Percentiles rank a stretch among this genome's conserved stretches.
These are phyloP conservation scores for Pomacea maculata DNA, from an alignment of 1,140 invertebrate genomes.

Conservation along the genomic window DNA sequence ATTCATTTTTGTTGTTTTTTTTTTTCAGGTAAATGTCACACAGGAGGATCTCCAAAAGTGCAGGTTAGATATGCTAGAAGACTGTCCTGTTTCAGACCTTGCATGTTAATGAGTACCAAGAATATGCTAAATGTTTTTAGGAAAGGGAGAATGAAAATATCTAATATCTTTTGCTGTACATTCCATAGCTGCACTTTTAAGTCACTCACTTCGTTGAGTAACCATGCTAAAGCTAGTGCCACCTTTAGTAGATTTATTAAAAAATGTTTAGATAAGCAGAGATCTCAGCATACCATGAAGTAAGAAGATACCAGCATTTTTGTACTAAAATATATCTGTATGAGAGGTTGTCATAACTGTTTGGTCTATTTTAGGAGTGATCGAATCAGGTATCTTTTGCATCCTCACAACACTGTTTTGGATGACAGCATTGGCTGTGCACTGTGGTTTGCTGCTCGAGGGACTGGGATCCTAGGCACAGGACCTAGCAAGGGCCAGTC, in stretches of 20 bases:
- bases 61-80: conserved; percentile 45
- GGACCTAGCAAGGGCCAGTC: conserved; percentile 31
- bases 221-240: too few relatives aligned
- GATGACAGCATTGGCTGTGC: conserved; percentile 94
- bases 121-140: background rate
- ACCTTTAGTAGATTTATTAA: too few relatives aligned
- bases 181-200: too few relatives aligned
- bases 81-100: background rate
- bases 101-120: background rate
- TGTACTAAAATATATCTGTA: too few relatives aligned
- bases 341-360: too few relatives aligned
- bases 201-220: too few relatives aligned
- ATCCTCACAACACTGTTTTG: conserved; percentile 79
- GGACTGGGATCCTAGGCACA: conserved; percentile 68
- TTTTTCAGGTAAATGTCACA: conserved; percentile 79
- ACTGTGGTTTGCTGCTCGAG: conserved; percentile 93
- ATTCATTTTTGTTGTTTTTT: conserved; percentile 5
- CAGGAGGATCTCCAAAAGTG: conserved; percentile 73
- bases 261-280: too few relatives aligned
- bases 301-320: too few relatives aligned
- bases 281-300: too few relatives aligned
- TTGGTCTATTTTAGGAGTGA: conserved; percentile 61
- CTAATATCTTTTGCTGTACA: too few relatives aligned
- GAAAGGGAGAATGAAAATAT: background rate
- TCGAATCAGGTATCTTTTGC: conserved; percentile 79